Base-by-base conservation (phyloP, 2,888 invertebrate genomes). In the Lasioglossum figueresi region DNA sequence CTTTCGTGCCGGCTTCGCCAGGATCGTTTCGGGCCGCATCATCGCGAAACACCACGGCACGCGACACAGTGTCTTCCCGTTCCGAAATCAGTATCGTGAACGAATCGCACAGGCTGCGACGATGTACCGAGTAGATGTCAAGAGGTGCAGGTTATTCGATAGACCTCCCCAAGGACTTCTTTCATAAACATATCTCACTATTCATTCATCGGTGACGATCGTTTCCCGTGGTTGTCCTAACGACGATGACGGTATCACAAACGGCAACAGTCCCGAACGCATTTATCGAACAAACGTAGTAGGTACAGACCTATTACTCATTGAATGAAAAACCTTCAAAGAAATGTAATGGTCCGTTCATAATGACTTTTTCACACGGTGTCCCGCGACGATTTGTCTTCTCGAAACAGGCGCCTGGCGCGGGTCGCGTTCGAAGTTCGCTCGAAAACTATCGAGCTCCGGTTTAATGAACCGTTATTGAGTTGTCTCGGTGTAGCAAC, bases 1-100 rank as follows among this genome's bases (percentile, higher is more conserved):
- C 86, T 84, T 89, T 72, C 90, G 85, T 45, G 89, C 84, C 86
- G 90, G 90, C 70, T 82, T 88, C 56, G 83, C 80, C 56, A 88
- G 66, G 52, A 68, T 86, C 76, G 63, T 66, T 80, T 88, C 84
- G 56, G 78, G 81, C 63, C 76, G 78, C 79, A 88, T 77, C 88
- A 88, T 88, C 78, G 85, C 88, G 77, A 72, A 40, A 79, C 59
- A 59, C 40, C 45, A 82, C 75, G 81, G 82, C 48, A 81, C 72
- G 59, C 84, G 80, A 68, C 45, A 59, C 73, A 40, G 19, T n/a
- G 34, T 73, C 45, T 19, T 12, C 52, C 27, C 23, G 37, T 48
- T 40, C 70, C 52, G 40, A 34, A n/a, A 23, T 6, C 19, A 19
- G 34, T 43, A 72, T 70, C 63, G 31, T 31, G 40, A 66, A 59